Evolutionary conservation across 2,797 vertebrate genomes (phyloP), one percentile per base, ranked within the genome.

Genomic region (Hyperoplus lanceolatus): DNA sequence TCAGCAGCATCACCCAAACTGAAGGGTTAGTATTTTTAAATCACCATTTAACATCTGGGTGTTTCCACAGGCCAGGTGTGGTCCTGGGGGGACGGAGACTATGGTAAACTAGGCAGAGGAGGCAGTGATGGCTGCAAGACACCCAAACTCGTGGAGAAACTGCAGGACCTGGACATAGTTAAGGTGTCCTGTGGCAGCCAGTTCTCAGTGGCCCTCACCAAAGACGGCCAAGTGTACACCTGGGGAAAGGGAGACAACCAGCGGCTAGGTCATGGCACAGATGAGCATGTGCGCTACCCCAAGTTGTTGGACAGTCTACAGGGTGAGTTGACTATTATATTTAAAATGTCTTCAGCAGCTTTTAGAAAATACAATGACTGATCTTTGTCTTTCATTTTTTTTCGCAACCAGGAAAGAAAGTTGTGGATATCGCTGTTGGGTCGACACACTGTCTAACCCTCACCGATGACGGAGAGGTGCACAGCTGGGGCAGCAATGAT

Each of bases 201-300:
- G 85, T 99, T 99, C 90, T 99, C 98, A 3, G 92, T 98, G 84
- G 96, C 98, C 5, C 94, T 99, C 82, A 97, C 97, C 13, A 99
- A 99, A 94, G 98, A 99, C 29, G 98, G 98, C 0, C 98, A 99
- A 78, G 97, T 99, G 42, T 99, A 99, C 85, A 99, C 98, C 3
- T 99, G 98, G 98, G 98, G 98, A 6, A 99, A 99, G 85, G 98
- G 98, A 64, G 98, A 99, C 94, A 99, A 97, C 86, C 98, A 99
- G 86, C 96, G 98, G 4, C 97, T 99, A 8, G 98, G 98, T 0
- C 98, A 99, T 8, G 98, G 98, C 70, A 98, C 97, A 0, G 98
- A 99, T 68, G 98, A 99, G 70, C 98, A 99, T 0, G 97, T 99
- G 73, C 96, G 98, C 48, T 99, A 98, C 83, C 98, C 98, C n/a